phyloP scores from a whole-genome alignment of 2,113 vertebrate species.

The Rhineura floridana region DNA sequence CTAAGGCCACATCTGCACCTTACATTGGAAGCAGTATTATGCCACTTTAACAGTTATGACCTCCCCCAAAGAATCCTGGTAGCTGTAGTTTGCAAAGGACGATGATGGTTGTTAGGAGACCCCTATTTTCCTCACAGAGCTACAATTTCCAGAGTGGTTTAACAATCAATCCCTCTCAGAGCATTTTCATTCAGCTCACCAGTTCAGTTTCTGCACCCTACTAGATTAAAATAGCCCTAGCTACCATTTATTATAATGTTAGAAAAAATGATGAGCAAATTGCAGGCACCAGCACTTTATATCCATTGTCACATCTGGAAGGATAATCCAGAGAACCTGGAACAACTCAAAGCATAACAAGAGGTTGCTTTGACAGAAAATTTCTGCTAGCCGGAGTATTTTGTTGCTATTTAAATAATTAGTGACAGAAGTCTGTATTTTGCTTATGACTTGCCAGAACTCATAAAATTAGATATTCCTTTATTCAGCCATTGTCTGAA shows the following conservation, averaged over 20 bases:
- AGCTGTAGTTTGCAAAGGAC: no score
- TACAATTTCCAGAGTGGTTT: no score
- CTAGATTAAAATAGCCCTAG: neutral
- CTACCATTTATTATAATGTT: neutral
- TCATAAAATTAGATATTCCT: conserved; percentile 11
- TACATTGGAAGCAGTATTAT: no score
- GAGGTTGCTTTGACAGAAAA: conserved; percentile 20
- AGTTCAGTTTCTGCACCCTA: neutral
- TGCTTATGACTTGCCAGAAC: neutral
- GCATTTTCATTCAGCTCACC: neutral
- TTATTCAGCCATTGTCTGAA: neutral
- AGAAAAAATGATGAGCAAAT: neutral
- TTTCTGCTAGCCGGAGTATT: conserved; percentile 28
- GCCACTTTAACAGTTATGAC: no score
- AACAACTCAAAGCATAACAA: conserved; percentile 24
- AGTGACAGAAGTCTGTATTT: neutral
- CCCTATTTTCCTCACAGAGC: no score
- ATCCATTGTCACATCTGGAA: neutral
- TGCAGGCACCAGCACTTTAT: neutral
- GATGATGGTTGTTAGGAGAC: no score
- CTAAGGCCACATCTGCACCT: no score
- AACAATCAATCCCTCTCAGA: no score
- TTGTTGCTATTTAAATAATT: conserved; percentile 12
- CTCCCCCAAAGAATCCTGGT: no score
- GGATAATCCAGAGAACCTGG: conserved; percentile 4